phyloP scores from a whole-genome alignment of 1,140 invertebrate genomes.

The Aradophagus sp. region DNA sequence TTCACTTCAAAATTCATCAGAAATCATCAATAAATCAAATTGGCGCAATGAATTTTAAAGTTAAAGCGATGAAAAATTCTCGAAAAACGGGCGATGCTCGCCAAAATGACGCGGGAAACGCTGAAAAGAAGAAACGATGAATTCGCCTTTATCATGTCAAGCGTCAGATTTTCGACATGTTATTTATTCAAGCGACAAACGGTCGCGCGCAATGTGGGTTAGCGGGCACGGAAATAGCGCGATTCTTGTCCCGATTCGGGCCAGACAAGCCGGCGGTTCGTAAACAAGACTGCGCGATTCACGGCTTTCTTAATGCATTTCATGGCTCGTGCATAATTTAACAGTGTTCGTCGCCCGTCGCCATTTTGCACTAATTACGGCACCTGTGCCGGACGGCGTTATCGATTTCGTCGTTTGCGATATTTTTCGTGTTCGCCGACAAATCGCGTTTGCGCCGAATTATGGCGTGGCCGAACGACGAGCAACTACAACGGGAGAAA shows the following conservation, averaged over 20 bases:
- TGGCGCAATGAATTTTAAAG: too few species aligned
- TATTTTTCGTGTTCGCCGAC: conserved; percentile 44
- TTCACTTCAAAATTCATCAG: too few species aligned
- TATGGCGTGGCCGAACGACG: neutral
- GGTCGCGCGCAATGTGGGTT: conserved; percentile 67
- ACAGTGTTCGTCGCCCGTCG: conserved; percentile 52
- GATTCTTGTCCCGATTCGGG: conserved; percentile 68
- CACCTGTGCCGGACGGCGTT: conserved; percentile 42
- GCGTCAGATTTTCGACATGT: conserved; percentile 71
- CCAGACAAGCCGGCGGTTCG: conserved; percentile 35
- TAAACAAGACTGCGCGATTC: conserved; percentile 43
- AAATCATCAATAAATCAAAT: too few species aligned
- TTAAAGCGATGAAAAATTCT: too few species aligned
- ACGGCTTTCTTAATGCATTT: conserved; percentile 53
- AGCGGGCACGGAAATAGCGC: conserved; percentile 69
- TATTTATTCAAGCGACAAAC: conserved; percentile 72
- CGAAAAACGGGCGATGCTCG: too few species aligned
- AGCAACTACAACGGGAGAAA: too few species aligned
- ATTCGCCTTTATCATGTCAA: conserved; percentile 71
- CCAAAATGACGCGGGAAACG: too few species aligned
- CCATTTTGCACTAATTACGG: conserved; percentile 57
- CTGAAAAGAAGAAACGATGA: too few species aligned
- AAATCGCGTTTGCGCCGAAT: too few species aligned
- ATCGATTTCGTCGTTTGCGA: conserved; percentile 39
- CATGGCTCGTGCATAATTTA: conserved; percentile 47